Evolutionary conservation across 53 echinoderm and acorn worm species (phyloP).

Genomic region (Henricia sp.): DNA sequence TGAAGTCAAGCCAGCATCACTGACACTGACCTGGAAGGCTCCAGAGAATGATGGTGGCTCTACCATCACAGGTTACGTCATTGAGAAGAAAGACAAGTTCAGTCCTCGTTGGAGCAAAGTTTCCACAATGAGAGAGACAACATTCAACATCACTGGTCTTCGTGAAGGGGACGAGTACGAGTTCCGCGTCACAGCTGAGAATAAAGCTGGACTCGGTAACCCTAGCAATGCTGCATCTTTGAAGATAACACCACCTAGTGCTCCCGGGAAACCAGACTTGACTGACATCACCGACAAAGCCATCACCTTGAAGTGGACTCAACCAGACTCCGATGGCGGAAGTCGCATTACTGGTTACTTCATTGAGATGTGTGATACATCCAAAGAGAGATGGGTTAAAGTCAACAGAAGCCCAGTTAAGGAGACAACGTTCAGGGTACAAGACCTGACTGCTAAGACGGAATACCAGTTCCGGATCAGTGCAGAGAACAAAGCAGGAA

Average conservation of each 20-base stretch:
- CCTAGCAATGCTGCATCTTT: constrained; percentile 77
- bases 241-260: constrained; percentile 68
- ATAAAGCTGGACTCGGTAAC: constrained; percentile 82
- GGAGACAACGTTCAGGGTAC: constrained; percentile 73
- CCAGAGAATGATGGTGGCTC: constrained; percentile 89
- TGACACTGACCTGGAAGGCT: constrained; percentile 82
- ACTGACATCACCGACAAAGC: constrained; percentile 78
- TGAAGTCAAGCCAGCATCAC: constrained; percentile 73
- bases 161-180: constrained; percentile 85
- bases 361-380: constrained; percentile 76
- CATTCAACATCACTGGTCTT: constrained; percentile 79
- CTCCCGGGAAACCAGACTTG: constrained; percentile 80
- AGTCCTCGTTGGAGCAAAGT: constrained; percentile 88
- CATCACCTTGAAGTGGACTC: constrained; percentile 71
- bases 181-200: constrained; percentile 86
- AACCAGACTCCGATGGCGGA: constrained; percentile 84
- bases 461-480: constrained; percentile 76
- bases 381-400: constrained; percentile 74
- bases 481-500: constrained; percentile 89
- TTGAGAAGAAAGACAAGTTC: constrained; percentile 99
- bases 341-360: constrained; percentile 84
- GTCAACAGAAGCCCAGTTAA: constrained; percentile 58
- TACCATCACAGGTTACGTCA: constrained; percentile 83
- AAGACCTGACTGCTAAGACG: constrained; percentile 70
- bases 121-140: constrained; percentile 70